Percentiles rank a stretch among this genome's conserved stretches.
Evolutionary conservation across 2,888 invertebrate species (phyloP).

Genomic region (Oscheius onirici): DNA sequence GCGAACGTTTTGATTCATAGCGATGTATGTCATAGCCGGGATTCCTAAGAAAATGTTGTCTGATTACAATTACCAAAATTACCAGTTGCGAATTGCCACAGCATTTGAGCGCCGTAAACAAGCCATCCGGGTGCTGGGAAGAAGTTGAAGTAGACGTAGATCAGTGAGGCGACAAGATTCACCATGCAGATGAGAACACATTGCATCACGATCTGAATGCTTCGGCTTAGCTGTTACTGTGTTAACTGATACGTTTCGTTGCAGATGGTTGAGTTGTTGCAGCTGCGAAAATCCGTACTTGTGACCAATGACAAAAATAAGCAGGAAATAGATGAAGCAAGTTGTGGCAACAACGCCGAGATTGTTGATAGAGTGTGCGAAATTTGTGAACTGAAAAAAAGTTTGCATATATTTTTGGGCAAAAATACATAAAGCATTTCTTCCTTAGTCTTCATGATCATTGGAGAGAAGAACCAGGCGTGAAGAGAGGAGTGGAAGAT

Average conservation of each 20-base stretch:
- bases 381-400: neutral
- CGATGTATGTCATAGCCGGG: neutral
- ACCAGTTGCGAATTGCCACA: neutral
- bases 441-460: neutral
- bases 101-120: neutral
- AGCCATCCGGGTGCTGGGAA: neutral
- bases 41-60: neutral
- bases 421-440: neutral
- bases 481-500: neutral
- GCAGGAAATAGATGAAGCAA: neutral
- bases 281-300: neutral
- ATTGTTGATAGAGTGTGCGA: neutral
- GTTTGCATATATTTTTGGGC: neutral
- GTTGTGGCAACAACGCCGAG: neutral
- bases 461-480: neutral
- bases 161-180: neutral
- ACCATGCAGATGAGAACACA: neutral
- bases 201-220: neutral
- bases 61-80: neutral
- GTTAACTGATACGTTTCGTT: neutral
- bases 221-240: neutral
- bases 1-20: neutral
- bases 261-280: neutral
- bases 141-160: neutral
- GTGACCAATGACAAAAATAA: neutral